Conservation (phyloP, 1,140 invertebrate species). For the Hyles vespertilio region DNA sequence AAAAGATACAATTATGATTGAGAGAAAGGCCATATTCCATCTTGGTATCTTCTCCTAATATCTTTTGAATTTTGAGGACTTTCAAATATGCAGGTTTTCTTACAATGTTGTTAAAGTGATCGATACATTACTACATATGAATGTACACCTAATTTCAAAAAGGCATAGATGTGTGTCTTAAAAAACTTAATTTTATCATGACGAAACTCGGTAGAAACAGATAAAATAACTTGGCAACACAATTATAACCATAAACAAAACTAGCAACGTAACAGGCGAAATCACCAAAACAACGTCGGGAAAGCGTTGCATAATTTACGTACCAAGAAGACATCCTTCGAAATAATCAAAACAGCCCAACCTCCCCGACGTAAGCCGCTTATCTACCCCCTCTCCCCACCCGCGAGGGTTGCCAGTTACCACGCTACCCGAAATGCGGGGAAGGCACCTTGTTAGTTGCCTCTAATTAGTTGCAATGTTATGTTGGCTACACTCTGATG, state of each 20-base stretch:
- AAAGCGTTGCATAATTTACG: conserved; percentile 66
- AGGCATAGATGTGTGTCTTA: too few species aligned
- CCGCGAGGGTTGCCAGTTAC: conserved; percentile 23
- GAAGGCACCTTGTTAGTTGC: conserved; percentile 54
- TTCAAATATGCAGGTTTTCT: too few species aligned
- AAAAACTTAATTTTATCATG: too few species aligned
- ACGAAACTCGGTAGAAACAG: too few species aligned
- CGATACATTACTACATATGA: too few species aligned
- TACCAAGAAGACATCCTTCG: conserved; percentile 65
- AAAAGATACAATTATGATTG: too few species aligned
- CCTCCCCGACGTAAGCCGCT: conserved; percentile 59
- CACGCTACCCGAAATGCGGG: conserved; percentile 36
- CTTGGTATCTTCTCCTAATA: too few species aligned
- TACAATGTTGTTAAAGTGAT: too few species aligned
- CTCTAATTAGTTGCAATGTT: conserved; percentile 57
- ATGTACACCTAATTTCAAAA: too few species aligned
- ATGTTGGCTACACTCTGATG: conserved; percentile 29
- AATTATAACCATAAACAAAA: conserved; percentile 13
- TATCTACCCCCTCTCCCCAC: conserved; percentile 35
- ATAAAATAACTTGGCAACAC: too few species aligned
- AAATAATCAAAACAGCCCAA: conserved; percentile 65
- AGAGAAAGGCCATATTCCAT: too few species aligned
- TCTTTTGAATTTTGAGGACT: too few species aligned
- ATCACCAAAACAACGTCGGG: conserved; percentile 13
- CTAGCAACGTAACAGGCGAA: conserved; percentile 16